Conservation (phyloP, 2,888 invertebrate species). For the Beris chalybata region DNA sequence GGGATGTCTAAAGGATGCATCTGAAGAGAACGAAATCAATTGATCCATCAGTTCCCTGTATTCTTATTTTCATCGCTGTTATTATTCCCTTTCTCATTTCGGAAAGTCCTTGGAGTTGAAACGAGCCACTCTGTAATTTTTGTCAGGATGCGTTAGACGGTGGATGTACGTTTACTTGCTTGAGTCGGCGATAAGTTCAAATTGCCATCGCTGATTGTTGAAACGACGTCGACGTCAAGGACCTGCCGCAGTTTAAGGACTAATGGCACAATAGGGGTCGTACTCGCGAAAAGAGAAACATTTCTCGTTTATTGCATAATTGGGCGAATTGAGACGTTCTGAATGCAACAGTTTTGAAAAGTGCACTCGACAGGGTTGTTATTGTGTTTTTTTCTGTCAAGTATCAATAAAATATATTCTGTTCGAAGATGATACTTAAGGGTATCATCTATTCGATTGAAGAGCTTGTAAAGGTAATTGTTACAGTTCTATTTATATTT, state of each 20-base stretch:
- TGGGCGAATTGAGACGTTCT: not conserved
- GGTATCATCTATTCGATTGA: too few relatives aligned
- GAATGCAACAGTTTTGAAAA: conserved; percentile 6
- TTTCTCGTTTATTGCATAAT: conserved; percentile 9
- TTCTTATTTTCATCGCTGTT: conserved; percentile 3
- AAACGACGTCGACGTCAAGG: too few relatives aligned
- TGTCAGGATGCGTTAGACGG: not conserved
- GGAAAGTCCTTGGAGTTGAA: conserved; percentile 1
- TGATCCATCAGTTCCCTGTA: conserved; percentile 33
- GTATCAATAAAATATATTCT: not conserved
- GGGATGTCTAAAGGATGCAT: conserved; percentile 12
- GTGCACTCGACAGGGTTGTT: conserved; percentile 11
- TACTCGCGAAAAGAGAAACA: not conserved
- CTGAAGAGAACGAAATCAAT: conserved; percentile 35
- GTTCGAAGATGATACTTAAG: too few relatives aligned
- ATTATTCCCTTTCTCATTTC: conserved; percentile 1
- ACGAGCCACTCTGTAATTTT: conserved; percentile 34
- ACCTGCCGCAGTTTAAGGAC: too few relatives aligned
- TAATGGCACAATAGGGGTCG: not conserved
- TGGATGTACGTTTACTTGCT: too few relatives aligned
- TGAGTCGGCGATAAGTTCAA: too few relatives aligned
- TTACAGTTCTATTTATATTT: too few relatives aligned
- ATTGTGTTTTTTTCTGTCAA: not conserved
- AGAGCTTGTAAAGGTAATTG: too few relatives aligned
- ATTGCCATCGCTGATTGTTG: too few relatives aligned